Evolutionary conservation across 1,140 invertebrate genomes (phyloP).

Genomic region (Araneus ventricosus): DNA sequence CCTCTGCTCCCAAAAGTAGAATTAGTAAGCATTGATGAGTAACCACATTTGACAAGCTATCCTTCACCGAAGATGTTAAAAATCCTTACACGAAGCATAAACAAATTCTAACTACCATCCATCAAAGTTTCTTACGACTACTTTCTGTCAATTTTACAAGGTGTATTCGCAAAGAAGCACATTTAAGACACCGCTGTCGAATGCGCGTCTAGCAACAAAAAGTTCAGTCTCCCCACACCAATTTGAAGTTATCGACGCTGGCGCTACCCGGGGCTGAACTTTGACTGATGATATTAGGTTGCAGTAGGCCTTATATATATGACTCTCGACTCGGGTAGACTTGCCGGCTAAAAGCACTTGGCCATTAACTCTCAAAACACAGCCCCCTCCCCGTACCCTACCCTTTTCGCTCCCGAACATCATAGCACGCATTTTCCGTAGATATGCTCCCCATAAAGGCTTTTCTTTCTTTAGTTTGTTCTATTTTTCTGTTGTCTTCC

Average conservation of each 20-base stretch:
- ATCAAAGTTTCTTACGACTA: slow-evolving; percentile 1
- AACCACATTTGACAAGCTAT: neutral
- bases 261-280: slow-evolving; percentile 27
- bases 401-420: neutral
- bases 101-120: slow-evolving; percentile 1
- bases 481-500: slow-evolving; percentile 34
- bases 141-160: slow-evolving; percentile 10
- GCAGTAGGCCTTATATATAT: slow-evolving; percentile 52
- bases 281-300: slow-evolving; percentile 67
- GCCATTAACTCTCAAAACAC: slow-evolving; percentile 57
- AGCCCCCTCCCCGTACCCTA: slow-evolving; percentile 2
- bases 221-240: neutral
- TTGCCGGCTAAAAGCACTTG: slow-evolving; percentile 67
- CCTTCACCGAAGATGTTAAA: neutral
- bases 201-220: neutral
- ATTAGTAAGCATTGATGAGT: neutral
- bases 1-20: neutral
- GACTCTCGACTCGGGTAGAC: slow-evolving; percentile 13
- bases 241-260: slow-evolving; percentile 68
- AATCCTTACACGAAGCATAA: neutral
- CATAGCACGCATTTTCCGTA: slow-evolving; percentile 30
- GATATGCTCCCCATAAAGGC: slow-evolving; percentile 54
- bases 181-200: neutral
- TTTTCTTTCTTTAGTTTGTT: neutral
- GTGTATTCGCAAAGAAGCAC: neutral